A percentile compares a stretch with the other conserved stretches of the same genome.
Conservation (phyloP, 1,140 invertebrate species). For the Bombyx mori region DNA sequence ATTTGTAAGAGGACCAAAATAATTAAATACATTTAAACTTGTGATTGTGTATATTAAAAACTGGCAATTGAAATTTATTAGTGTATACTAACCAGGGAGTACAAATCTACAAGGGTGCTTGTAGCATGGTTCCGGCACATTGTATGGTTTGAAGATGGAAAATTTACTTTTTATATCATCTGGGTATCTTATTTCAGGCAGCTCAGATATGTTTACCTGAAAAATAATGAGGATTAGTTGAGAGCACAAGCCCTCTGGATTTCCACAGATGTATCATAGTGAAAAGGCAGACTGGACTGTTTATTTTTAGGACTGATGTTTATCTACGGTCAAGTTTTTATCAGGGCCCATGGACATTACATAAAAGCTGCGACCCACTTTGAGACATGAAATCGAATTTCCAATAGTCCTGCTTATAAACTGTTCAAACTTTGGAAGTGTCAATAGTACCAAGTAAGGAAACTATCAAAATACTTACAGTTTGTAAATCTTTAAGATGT, state of each 20-base stretch:
- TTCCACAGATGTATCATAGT: background rate
- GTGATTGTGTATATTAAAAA: too few relatives aligned
- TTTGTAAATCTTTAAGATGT: constrained; percentile 30
- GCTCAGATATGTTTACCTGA: constrained; percentile 11
- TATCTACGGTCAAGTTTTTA: too few relatives aligned
- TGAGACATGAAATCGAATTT: too few relatives aligned
- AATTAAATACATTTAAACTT: too few relatives aligned
- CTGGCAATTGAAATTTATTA: too few relatives aligned
- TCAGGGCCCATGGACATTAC: too few relatives aligned
- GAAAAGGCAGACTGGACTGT: too few relatives aligned
- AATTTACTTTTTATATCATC: constrained; percentile 20
- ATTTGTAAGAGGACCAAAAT: too few relatives aligned
- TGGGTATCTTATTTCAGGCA: constrained; percentile 31
- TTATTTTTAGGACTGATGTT: too few relatives aligned
- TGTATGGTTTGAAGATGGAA: constrained; percentile 22
- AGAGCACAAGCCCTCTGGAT: background rate
- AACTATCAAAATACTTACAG: constrained; percentile 24
- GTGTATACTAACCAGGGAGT: constrained; percentile 39
- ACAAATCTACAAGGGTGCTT: constrained; percentile 47
- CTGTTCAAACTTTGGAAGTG: too few relatives aligned
- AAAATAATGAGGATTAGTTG: background rate
- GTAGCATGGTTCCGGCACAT: constrained; percentile 40
- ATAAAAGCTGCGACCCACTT: too few relatives aligned
- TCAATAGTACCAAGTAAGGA: background rate
- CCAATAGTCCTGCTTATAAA: too few relatives aligned